Evolutionary conservation across 2,797 vertebrate genomes (phyloP).

Genomic region (Ceyx erithaca): DNA sequence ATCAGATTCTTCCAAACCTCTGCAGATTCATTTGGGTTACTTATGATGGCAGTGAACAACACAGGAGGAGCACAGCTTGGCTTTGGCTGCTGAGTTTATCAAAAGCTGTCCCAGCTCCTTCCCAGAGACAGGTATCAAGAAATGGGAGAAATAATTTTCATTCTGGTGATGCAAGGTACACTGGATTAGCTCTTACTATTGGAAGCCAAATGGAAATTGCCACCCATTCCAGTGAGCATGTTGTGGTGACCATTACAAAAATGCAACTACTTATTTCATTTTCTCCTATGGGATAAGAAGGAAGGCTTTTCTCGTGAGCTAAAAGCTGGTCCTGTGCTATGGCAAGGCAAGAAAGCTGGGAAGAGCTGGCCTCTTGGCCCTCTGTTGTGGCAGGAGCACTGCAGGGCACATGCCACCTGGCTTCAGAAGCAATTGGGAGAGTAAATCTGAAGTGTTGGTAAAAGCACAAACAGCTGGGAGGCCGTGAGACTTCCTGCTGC

Average conservation of each 20-base stretch:
- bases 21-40: not conserved
- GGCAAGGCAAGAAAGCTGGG: not conserved
- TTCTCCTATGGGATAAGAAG: not conserved
- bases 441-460: not conserved
- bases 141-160: not conserved
- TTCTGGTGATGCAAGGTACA: not conserved
- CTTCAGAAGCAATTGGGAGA: not conserved
- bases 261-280: not conserved
- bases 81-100: not conserved
- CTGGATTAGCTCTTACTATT: not conserved
- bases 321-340: not conserved
- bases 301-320: not conserved
- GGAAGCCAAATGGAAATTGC: not conserved
- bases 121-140: not conserved
- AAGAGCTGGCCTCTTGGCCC: not conserved
- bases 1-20: rapidly evolving
- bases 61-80: not conserved
- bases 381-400: not conserved
- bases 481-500: not conserved
- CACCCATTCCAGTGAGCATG: not conserved
- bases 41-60: not conserved
- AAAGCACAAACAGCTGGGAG: not conserved
- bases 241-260: not conserved
- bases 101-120: not conserved
- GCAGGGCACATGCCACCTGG: not conserved